Conservation (phyloP, 1,140 invertebrate species). For the Bombus sylvicola region DNA sequence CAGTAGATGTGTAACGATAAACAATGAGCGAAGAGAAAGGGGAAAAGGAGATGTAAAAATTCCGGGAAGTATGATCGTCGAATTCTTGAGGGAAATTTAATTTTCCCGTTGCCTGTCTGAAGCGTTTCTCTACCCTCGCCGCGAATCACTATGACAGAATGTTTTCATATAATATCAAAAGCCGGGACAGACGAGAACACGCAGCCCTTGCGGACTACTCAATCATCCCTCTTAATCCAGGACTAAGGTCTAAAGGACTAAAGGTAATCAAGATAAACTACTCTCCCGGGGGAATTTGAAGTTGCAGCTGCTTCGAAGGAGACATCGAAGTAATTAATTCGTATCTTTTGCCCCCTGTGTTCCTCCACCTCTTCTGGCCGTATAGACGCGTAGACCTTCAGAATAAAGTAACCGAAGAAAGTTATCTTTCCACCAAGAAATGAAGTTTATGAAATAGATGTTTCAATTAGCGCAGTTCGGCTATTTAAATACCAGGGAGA, state of each 20-base stretch:
- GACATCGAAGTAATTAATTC: slow-evolving; percentile 72
- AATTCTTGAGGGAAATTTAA: slow-evolving; percentile 32
- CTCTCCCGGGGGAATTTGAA: slow-evolving; percentile 67
- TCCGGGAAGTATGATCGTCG: background rate
- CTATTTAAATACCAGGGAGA: slow-evolving; percentile 8
- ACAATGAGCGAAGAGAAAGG: background rate
- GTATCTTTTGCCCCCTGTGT: slow-evolving; percentile 56
- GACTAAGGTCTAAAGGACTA: slow-evolving; percentile 69
- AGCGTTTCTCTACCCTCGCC: background rate
- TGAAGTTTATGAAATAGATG: slow-evolving; percentile 60
- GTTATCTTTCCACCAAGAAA: slow-evolving; percentile 54
- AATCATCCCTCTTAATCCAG: slow-evolving; percentile 70
- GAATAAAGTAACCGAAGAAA: slow-evolving; percentile 54
- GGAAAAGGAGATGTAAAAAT: background rate
- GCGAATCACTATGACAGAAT: slow-evolving; percentile 68
- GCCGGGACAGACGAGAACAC: slow-evolving; percentile 41
- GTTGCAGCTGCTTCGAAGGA: slow-evolving; percentile 60
- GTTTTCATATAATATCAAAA: slow-evolving; percentile 69
- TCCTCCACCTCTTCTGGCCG: slow-evolving; percentile 48
- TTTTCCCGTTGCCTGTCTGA: slow-evolving; percentile 18
- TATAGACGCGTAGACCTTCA: background rate
- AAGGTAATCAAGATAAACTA: slow-evolving; percentile 72
- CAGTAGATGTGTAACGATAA: background rate
- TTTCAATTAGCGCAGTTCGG: slow-evolving; percentile 62
- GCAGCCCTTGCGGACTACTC: slow-evolving; percentile 67